A percentile compares a stretch with the other conserved stretches of the same genome.
Evolutionary conservation across 2,888 invertebrate species (phyloP).

Genomic region (Linyphia triangularis): DNA sequence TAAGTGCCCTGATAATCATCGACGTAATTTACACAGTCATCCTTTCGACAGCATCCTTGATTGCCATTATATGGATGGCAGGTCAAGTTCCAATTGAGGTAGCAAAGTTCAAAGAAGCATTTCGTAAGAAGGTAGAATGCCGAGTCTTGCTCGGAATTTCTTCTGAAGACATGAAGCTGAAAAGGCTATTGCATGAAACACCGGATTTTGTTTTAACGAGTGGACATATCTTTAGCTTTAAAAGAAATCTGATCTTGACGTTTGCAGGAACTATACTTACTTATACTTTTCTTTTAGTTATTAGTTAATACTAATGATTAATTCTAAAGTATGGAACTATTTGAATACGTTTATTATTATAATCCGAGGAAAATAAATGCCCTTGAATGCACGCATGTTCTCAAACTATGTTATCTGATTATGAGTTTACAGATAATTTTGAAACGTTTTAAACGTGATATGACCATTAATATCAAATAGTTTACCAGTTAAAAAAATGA

Average conservation of each 20-base stretch:
- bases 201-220: not conserved
- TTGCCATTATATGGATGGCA: not conserved
- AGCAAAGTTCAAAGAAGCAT: not conserved
- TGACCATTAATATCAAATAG: too few relatives aligned
- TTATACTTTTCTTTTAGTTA: not conserved
- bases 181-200: not conserved
- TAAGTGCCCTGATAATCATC: not conserved
- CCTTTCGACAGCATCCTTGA: not conserved
- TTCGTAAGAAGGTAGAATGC: not conserved
- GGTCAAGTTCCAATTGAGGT: not conserved
- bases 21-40: not conserved
- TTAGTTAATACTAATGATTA: too few relatives aligned
- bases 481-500: too few relatives aligned
- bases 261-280: slow-evolving; percentile 4
- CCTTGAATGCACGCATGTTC: too few relatives aligned
- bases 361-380: too few relatives aligned
- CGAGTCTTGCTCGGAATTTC: not conserved
- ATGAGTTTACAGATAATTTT: too few relatives aligned
- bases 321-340: too few relatives aligned
- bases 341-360: too few relatives aligned
- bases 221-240: not conserved
- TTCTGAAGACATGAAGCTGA: not conserved
- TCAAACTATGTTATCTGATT: too few relatives aligned
- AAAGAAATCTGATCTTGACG: not conserved
- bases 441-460: too few relatives aligned